Percentiles rank a stretch among this genome's conserved stretches.
phyloP scores from a whole-genome alignment of 2,888 invertebrate genomes.

The Leptopterna dolabrata region DNA sequence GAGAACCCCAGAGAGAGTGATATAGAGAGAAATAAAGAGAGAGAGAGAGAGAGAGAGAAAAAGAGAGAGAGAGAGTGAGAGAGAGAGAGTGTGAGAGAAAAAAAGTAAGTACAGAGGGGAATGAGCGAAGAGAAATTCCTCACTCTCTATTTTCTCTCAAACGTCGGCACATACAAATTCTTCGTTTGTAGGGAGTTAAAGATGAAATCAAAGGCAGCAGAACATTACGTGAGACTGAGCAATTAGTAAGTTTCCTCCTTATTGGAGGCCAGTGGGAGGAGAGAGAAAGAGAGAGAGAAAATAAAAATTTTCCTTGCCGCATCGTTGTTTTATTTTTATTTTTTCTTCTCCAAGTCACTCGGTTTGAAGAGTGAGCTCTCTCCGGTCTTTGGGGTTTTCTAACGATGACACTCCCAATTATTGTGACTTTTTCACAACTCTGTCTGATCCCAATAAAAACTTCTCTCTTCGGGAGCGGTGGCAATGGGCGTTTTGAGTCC shows the following conservation, averaged over 20 bases:
- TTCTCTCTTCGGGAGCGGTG: not conserved
- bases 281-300: not conserved
- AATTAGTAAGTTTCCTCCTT: slow-evolving; percentile 24
- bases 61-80: too few species aligned
- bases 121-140: not conserved
- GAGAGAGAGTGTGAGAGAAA: not conserved
- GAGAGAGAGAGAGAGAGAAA: too few species aligned
- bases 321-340: not conserved
- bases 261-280: not conserved
- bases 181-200: not conserved
- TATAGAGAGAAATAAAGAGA: too few species aligned
- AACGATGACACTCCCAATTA: slow-evolving; percentile 51
- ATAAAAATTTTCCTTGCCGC: not conserved
- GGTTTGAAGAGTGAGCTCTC: slow-evolving; percentile 30
- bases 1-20: too few species aligned
- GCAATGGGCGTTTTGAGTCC: not conserved
- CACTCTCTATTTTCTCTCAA: not conserved
- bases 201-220: not conserved
- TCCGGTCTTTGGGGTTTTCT: not conserved
- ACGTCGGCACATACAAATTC: not conserved
- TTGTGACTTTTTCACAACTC: slow-evolving; percentile 46
- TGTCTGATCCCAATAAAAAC: slow-evolving; percentile 41
- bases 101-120: not conserved
- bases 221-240: slow-evolving; percentile 23
- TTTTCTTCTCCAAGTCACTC: not conserved